phyloP scores from a whole-genome alignment of 1,140 invertebrate genomes.

The Metopolophium dirhodum region DNA sequence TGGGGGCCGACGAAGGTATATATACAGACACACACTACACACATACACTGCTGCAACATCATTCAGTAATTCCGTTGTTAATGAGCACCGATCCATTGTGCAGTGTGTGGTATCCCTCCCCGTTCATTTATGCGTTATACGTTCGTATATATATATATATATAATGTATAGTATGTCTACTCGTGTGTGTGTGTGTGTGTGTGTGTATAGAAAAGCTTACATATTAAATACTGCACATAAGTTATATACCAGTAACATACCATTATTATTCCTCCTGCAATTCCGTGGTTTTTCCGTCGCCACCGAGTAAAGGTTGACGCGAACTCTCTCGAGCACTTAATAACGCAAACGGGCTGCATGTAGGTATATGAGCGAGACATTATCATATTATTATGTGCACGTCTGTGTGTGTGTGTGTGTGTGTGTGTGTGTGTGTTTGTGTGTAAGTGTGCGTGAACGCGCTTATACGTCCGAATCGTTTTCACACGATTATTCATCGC shows the following conservation, averaged over 20 bases:
- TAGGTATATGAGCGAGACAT: not conserved
- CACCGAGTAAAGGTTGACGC: not conserved
- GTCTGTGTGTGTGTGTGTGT: not conserved
- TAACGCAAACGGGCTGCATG: not conserved
- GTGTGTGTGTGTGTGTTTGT: not conserved
- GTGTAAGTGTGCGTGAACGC: not conserved
- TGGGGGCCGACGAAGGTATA: not conserved
- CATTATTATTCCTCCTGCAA: slow-evolving; percentile 27
- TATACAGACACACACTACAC: not conserved
- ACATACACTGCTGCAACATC: not conserved
- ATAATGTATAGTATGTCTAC: not conserved
- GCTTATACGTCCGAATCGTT: slow-evolving; percentile 27
- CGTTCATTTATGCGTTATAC: not conserved
- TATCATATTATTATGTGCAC: not conserved
- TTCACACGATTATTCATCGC: slow-evolving; percentile 55
- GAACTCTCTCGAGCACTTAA: not conserved
- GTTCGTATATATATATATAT: not conserved
- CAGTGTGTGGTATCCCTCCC: not conserved
- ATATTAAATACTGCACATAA: not conserved
- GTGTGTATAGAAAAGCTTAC: not conserved
- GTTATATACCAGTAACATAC: not conserved
- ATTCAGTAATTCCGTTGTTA: slow-evolving; percentile 34
- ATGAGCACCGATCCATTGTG: slow-evolving; percentile 40
- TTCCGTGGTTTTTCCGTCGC: not conserved
- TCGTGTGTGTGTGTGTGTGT: not conserved